Base-by-base conservation (phyloP, 2,797 vertebrate species). In the Pampus argenteus region DNA sequence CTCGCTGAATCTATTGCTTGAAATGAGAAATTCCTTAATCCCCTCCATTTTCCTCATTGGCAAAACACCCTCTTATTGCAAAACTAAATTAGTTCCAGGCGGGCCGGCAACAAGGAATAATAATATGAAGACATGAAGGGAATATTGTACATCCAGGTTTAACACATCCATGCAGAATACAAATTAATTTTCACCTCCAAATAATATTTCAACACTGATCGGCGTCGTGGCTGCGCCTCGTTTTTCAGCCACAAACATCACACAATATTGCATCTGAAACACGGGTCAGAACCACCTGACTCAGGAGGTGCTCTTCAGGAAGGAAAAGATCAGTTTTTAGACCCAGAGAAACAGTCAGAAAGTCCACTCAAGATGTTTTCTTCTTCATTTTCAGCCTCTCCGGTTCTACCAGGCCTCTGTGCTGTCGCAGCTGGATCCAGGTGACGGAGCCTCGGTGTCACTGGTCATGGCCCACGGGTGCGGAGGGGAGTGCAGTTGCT, bases 371-470 rank as follows among this genome's bases (percentile, higher is more conserved):
- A 54, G 59, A 50, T 44, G 42, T 55, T 38, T 66, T 26, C 36
- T 44, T 14, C 52, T 22, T 45, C 48, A 6, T 42, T 23, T 38
- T 36, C 45, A 8, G 25, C 10, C 18, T 2, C 52, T 59, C 36
- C 9, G 45, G 14, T 11, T 88, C 89, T 96, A 95, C 93, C 96
- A 95, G 62, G 91, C 81, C 79, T 97, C 96, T 0, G 81, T 90
- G 28, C 94, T 88, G 71, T 90, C 94, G 52, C 93, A 95, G 92
- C 95, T 95, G 83, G 94, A 95, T n/a, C 90, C 88, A 0, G 96
- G 94, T 17, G 96, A 96, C 1, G 95, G 91, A 5, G 94, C 92
- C 13, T 92, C 91, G 3, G 93, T 94, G 91, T 95, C 95, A 50
- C 93, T 94, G 44, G 93, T 91, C 38, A 93, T 76, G 71, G 90